Conservation (phyloP, 2,797 vertebrate species). For the Sorex maritimensis region DNA sequence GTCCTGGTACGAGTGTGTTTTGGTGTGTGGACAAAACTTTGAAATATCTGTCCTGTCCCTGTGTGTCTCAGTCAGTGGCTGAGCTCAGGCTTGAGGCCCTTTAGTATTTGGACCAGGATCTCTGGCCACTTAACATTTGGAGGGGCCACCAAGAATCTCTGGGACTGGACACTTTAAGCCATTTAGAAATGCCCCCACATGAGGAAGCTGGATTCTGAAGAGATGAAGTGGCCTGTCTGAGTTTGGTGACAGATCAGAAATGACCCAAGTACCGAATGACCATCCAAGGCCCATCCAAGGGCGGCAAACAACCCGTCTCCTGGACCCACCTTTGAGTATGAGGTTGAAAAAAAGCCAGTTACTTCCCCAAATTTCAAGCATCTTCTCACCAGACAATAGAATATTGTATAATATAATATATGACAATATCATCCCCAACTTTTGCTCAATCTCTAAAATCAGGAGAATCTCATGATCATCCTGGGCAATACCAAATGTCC, state of each 20-base stretch:
- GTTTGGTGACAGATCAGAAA: slow-evolving; percentile 78
- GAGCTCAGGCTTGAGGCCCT: too few relatives aligned
- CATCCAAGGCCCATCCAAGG: background rate
- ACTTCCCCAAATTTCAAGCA: slow-evolving; percentile 55
- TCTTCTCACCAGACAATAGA: slow-evolving; percentile 44
- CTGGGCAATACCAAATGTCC: slow-evolving; percentile 78
- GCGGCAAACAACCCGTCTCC: slow-evolving; percentile 56
- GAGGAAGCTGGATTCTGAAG: slow-evolving; percentile 37
- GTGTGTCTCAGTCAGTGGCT: too few relatives aligned
- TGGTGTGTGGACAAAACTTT: too few relatives aligned
- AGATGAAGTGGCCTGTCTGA: slow-evolving; percentile 66
- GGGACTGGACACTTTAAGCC: background rate
- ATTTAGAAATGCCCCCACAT: slow-evolving; percentile 59
- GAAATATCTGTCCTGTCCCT: too few relatives aligned
- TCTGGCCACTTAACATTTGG: too few relatives aligned
- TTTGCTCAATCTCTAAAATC: slow-evolving; percentile 73
- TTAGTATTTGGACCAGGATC: too few relatives aligned
- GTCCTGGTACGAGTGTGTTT: too few relatives aligned
- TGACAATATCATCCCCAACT: slow-evolving; percentile 55
- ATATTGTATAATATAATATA: too few relatives aligned
- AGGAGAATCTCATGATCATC: slow-evolving; percentile 79
- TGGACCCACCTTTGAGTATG: slow-evolving; percentile 48
- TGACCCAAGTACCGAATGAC: slow-evolving; percentile 20
- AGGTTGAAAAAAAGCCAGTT: slow-evolving; percentile 51
- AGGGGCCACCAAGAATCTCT: too few relatives aligned